Percentiles rank a stretch among this genome's conserved stretches.
Evolutionary conservation across 35 echinoderm and acorn worm species (phyloP).

Genomic region (Heliocidaris erythrogramma): DNA sequence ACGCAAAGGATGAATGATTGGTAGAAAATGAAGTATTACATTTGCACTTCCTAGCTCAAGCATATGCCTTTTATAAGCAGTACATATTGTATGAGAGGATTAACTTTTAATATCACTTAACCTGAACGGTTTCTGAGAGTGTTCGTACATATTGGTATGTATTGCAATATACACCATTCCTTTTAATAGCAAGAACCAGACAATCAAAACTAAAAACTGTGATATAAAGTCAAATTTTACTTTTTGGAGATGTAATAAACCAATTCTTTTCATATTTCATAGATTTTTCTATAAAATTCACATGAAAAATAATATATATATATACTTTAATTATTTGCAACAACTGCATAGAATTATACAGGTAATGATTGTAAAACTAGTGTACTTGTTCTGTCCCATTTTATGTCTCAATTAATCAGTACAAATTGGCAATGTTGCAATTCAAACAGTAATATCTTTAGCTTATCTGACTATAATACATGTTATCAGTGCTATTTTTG

Average conservation of each 20-base stretch:
- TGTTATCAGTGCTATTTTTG: slow-evolving; percentile 12
- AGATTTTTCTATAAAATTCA: neutral
- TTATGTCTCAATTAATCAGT: neutral
- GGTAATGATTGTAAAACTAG: neutral
- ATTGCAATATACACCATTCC: neutral
- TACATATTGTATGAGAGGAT: neutral
- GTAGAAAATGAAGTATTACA: neutral
- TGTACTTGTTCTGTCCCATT: neutral
- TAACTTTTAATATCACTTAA: neutral
- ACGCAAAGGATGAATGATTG: neutral
- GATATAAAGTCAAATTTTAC: no score
- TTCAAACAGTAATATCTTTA: neutral
- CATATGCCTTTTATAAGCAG: slow-evolving; percentile 4
- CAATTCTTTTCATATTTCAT: neutral
- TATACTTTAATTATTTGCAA: neutral
- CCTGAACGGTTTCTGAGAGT: neutral
- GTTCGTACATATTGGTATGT: neutral
- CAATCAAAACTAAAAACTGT: neutral
- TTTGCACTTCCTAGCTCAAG: neutral
- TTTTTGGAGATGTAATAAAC: neutral
- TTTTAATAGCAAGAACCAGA: neutral
- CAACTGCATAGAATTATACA: neutral
- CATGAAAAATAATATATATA: neutral
- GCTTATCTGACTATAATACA: neutral
- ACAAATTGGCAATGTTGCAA: slow-evolving; percentile 3